phyloP scores from a whole-genome alignment of 2,888 invertebrate species.

The Pterostichus niger region DNA sequence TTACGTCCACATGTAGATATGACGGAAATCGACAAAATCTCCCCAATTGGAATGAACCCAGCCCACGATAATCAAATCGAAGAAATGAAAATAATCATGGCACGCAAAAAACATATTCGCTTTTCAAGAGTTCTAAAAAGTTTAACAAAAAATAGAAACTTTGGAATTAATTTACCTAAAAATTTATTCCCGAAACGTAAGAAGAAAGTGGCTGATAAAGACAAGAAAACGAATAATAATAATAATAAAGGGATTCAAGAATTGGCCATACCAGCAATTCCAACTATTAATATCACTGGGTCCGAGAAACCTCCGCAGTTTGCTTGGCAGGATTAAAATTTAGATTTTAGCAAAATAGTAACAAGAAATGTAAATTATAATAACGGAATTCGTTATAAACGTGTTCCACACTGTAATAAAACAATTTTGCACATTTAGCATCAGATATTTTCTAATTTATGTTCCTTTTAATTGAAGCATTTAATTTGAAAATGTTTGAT shows the following conservation, averaged over 20 bases:
- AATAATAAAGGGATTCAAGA: slow-evolving; percentile 5
- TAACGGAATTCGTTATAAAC: no score
- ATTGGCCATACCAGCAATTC: slow-evolving; percentile 35
- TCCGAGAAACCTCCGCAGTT: slow-evolving; percentile 56
- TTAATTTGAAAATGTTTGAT: no score
- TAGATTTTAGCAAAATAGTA: no score
- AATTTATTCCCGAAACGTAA: slow-evolving; percentile 72
- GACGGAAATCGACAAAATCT: slow-evolving; percentile 72
- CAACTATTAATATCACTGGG: slow-evolving; percentile 35
- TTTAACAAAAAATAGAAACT: slow-evolving; percentile 74
- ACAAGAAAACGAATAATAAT: slow-evolving; percentile 51
- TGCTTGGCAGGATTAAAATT: slow-evolving; percentile 40
- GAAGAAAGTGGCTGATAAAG: slow-evolving; percentile 66
- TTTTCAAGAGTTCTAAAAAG: slow-evolving; percentile 73
- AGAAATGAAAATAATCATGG: slow-evolving; percentile 74
- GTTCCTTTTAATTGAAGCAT: no score
- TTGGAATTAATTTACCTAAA: slow-evolving; percentile 73
- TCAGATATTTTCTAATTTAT: no score
- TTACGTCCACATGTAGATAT: slow-evolving; percentile 81
- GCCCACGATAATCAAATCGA: slow-evolving; percentile 81
- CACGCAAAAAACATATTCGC: slow-evolving; percentile 71
- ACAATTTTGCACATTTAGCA: no score
- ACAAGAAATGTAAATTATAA: no score
- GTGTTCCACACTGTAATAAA: no score
- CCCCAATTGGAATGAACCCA: slow-evolving; percentile 84